Percentiles rank a stretch among this genome's conserved stretches.
Conservation (phyloP, 2,888 invertebrate species). For the Sericinus montela region DNA sequence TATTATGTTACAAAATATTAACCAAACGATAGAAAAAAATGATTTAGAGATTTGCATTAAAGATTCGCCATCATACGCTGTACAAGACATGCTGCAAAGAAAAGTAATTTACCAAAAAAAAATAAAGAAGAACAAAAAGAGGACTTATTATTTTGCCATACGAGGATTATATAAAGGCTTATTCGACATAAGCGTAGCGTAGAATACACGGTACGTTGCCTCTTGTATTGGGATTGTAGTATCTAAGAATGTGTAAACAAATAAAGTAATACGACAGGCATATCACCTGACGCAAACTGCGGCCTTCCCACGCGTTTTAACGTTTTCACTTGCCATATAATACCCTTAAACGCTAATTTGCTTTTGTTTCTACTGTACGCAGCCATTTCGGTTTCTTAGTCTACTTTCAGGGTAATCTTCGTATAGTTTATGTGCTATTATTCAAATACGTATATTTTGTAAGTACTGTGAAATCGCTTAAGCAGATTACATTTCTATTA, state of each 20-base stretch:
- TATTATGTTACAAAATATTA: no score
- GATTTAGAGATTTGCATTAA: slow-evolving; percentile 20
- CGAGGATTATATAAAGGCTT: slow-evolving; percentile 59
- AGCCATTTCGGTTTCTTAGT: slow-evolving; percentile 49
- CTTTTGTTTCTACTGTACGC: slow-evolving; percentile 57
- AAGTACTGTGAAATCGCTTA: slow-evolving; percentile 19
- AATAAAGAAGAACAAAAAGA: slow-evolving; percentile 29
- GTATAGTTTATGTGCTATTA: slow-evolving; percentile 38
- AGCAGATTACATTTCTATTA: slow-evolving; percentile 20
- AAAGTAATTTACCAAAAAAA: slow-evolving; percentile 12
- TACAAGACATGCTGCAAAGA: not conserved
- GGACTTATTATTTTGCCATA: slow-evolving; percentile 44
- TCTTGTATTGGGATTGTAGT: slow-evolving; percentile 41
- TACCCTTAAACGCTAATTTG: slow-evolving; percentile 54
- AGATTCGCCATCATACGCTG: slow-evolving; percentile 20
- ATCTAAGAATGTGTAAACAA: slow-evolving; percentile 44
- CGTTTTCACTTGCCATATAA: slow-evolving; percentile 35
- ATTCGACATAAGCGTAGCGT: slow-evolving; percentile 45
- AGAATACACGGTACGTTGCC: slow-evolving; percentile 42
- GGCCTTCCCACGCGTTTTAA: slow-evolving; percentile 56
- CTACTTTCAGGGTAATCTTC: slow-evolving; percentile 44
- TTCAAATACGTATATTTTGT: slow-evolving; percentile 16
- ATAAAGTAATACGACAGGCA: slow-evolving; percentile 46
- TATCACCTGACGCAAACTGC: slow-evolving; percentile 51
- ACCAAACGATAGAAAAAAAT: no score